Base-by-base conservation (phyloP, 1,140 invertebrate genomes). In the Aricia agestis region DNA sequence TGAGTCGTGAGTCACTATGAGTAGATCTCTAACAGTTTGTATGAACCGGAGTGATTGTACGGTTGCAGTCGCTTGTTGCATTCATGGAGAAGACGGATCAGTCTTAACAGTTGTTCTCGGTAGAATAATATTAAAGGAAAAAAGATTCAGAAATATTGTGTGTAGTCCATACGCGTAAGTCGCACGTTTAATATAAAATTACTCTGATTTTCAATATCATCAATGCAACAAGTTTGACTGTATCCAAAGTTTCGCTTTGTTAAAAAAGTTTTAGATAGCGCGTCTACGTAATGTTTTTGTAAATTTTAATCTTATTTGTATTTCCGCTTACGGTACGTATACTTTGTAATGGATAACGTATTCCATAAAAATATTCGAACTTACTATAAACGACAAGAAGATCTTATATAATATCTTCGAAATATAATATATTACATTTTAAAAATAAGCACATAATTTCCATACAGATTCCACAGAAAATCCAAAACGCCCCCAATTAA, bases 191-290 rank as follows among this genome's bases (percentile, higher is more conserved):
- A 5, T 5, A 36, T 9, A 36, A 36, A 36, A 36, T 5, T 5
- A 36, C 36, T 36, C 36, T 36, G 36, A 36, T 36, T 36, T 36
- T 36, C 5, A 7, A 52, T 9, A 15, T 11, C 45, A 52, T 52
- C 63, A 63, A 63, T 58, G 45, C 45, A 67, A 31, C 36, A 36
- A 59, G 17, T 45, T 52, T 66, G 66, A 72, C 58, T 13, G 31
- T 61, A 61, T 67, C 70, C 9, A 25, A 61, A 70, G 18, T 63
- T 63, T 63, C 19, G 59, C 59, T 63, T 63, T 63, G 10, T 63
- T 63, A 63, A 25, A 63, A 31, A 63, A 63, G 59, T 63, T 52
- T 52, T 63, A 63, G 59, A 63, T 63, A 63, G 59, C 18, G 59
- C 19, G 19, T 63, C 19, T 63, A 63, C 18, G 59, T 63, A 63